These are phyloP conservation scores for Pelobates fuscus DNA, from an alignment of 2,113 vertebrate genomes.

Conservation along the genomic window DNA sequence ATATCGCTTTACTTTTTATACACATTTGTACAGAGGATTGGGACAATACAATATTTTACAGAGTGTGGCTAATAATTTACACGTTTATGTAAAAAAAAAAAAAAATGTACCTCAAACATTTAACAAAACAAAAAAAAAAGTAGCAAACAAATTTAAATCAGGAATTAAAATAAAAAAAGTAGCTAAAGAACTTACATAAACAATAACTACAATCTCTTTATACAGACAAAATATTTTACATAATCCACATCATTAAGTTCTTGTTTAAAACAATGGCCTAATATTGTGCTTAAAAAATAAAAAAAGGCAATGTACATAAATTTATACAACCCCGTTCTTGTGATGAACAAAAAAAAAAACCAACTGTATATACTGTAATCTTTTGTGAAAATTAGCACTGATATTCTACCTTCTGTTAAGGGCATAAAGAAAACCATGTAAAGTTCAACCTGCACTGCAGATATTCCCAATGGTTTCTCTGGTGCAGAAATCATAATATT, in stretches of 20 bases:
- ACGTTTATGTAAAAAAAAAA: conserved; percentile 71
- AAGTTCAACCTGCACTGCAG: conserved; percentile 20
- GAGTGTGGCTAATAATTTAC: conserved; percentile 97
- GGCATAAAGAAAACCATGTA: neutral
- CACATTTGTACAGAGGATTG: conserved; percentile 89
- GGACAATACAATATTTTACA: conserved; percentile 87
- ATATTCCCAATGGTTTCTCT: conserved; percentile 3
- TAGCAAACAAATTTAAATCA: conserved; percentile 75
- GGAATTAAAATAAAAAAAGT: conserved; percentile 72
- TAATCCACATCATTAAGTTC: conserved; percentile 77
- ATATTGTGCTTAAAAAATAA: conserved; percentile 71
- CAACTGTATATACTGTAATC: conserved; percentile 1
- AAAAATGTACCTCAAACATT: conserved; percentile 87
- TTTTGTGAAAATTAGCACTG: neutral
- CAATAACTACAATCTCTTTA: conserved; percentile 77
- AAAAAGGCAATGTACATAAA: conserved; percentile 61
- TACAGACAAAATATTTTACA: conserved; percentile 76
- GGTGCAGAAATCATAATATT: neutral
- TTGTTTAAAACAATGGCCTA: conserved; percentile 69
- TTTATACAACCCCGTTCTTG: conserved; percentile 75
- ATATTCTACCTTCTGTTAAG: neutral
- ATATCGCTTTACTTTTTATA: conserved; percentile 77
- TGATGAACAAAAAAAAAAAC: conserved; percentile 57
- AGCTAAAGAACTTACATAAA: conserved; percentile 79
- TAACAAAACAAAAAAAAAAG: conserved; percentile 73